Evolutionary conservation across 2,888 invertebrate genomes (phyloP).

Genomic region (Drosophila pseudotalamancana): DNA sequence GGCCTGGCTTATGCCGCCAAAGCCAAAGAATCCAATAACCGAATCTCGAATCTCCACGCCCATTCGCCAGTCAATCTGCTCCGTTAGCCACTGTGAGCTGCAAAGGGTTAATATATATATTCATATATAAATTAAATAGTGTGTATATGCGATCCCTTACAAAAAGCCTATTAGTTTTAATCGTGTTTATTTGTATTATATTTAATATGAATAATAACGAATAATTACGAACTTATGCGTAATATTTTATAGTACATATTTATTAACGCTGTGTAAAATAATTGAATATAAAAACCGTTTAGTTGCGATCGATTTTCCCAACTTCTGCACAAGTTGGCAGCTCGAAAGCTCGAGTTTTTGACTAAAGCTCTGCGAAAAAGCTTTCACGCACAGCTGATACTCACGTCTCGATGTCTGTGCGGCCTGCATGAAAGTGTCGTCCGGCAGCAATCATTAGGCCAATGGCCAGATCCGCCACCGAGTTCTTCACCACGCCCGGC

Average conservation of each 20-base stretch:
- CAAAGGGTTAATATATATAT: neutral
- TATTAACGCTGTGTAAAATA: too few relatives aligned
- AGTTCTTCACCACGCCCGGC: conserved; percentile 89
- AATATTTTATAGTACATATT: too few relatives aligned
- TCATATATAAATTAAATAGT: too few relatives aligned
- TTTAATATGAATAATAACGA: too few relatives aligned
- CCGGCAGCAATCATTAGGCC: conserved; percentile 91
- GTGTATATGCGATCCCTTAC: too few relatives aligned
- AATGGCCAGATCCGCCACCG: conserved; percentile 93
- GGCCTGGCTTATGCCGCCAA: conserved; percentile 92
- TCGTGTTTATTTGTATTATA: too few relatives aligned
- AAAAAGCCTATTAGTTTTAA: too few relatives aligned
- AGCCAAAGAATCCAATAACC: conserved; percentile 93
- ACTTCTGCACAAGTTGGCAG: conserved; percentile 30
- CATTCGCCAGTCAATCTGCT: conserved; percentile 90
- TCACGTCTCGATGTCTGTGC: conserved; percentile 86
- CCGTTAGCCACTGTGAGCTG: conserved; percentile 88
- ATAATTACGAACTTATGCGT: too few relatives aligned
- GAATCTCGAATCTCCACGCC: conserved; percentile 91
- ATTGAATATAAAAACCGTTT: neutral
- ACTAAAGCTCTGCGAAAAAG: conserved; percentile 24
- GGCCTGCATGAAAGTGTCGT: conserved; percentile 91
- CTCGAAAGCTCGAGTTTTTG: conserved; percentile 22
- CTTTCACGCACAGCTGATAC: conserved; percentile 50
- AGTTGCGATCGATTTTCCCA: conserved; percentile 12